Evolutionary conservation across 2,888 invertebrate genomes (phyloP).

Genomic region (Drosophila tripunctata): DNA sequence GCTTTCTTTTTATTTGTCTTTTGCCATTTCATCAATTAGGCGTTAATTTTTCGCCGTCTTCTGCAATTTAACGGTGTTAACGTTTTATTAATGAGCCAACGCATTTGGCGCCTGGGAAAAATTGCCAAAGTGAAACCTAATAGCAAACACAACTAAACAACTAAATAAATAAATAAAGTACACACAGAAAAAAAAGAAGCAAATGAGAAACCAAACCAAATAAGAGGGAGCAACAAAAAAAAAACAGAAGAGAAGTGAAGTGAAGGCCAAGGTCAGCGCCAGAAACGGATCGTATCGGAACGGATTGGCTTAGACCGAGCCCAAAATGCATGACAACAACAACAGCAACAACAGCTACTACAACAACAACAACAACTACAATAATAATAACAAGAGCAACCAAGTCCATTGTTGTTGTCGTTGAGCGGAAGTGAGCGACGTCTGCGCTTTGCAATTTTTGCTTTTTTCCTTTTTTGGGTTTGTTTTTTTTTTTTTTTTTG

Average conservation of each 20-base stretch:
- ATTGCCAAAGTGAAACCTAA: constrained; percentile 11
- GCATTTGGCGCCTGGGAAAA: constrained; percentile 68
- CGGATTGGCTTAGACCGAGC: no score
- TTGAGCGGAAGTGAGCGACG: constrained; percentile 61
- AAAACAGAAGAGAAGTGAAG: constrained; percentile 1
- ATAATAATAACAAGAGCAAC: constrained; percentile 29
- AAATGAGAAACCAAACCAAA: constrained; percentile 46
- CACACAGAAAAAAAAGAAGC: constrained; percentile 62
- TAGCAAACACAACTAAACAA: no score
- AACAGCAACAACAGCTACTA: constrained; percentile 17
- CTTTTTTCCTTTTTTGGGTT: no score
- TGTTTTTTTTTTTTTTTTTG: constrained; percentile 38
- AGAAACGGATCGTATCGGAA: not conserved
- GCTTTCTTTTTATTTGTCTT: constrained; percentile 31
- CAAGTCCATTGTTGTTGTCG: constrained; percentile 73
- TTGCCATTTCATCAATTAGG: constrained; percentile 74
- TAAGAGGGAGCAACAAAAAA: no score
- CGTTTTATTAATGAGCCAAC: constrained; percentile 72
- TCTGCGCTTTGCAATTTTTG: constrained; percentile 48
- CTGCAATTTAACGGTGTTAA: constrained; percentile 69
- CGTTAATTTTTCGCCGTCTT: constrained; percentile 71
- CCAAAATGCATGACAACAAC: constrained; percentile 47
- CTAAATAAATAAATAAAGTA: no score
- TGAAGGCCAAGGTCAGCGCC: not conserved
- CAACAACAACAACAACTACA: constrained; percentile 17